Base-by-base conservation (phyloP, 2,888 invertebrate species). In the Lasioglossum zephyrum region DNA sequence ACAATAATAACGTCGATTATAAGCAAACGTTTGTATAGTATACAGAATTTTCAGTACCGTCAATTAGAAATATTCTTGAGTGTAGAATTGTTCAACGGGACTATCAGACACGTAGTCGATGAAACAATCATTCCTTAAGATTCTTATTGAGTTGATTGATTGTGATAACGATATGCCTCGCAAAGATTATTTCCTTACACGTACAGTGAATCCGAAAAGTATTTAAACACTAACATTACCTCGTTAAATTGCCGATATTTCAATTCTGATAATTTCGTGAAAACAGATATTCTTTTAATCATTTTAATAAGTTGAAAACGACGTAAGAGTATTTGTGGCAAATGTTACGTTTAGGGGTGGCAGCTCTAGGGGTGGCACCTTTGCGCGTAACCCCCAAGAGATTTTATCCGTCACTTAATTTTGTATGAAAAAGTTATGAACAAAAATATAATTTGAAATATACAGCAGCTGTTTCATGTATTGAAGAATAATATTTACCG, bases 161-260 rank as follows among this genome's bases (percentile, higher is more conserved):
- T 90, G 74, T 69, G 57, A 78, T 47, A 86, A 73, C 81, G 82
- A 86, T 86, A 90, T 80, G 84, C 88, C 84, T 26, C 53, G 69
- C 57, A 77, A 88, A 84, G 39, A 75, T 86, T 44, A 22, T 31
- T 49, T 36, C 11, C 49, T 73, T 49, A 36, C 1, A 36, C n/a
- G n/a, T 57, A 57, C 57, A 57, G 9, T 57, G n/a, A 9, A n/a
- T 9, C 57, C n/a, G 1, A 57, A 9, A 22, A 57, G 9, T 57
- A n/a, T 57, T 3, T 57, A 9, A 57, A n/a, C 57, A n/a, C n/a
- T 57, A 41, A n/a, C 57, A 9, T 57, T 57, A n/a, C 9, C n/a
- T 41, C 22, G 22, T 47, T 0, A 53, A 53, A 53, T 53, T 53
- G 5, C 18, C 49, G 6, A 49, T 49, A 49, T 49, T 49, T 49